Evolutionary conservation across 2,888 invertebrate species (phyloP), one percentile per base, ranked within the genome.

Genomic region (Zygothrica quintamaculata): DNA sequence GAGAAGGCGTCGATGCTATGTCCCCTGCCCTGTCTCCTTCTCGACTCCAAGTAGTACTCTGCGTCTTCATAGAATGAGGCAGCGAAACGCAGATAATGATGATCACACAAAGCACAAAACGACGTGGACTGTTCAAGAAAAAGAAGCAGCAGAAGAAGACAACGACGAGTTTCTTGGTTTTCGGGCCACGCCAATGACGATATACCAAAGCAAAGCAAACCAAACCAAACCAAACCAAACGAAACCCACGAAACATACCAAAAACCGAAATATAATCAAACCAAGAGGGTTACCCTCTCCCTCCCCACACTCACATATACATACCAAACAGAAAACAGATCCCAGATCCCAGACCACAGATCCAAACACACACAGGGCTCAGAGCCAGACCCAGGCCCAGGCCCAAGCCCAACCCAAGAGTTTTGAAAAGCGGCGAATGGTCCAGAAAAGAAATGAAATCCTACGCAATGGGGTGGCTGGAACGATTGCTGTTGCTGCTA

Each of bases 51-150:
- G n/a, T n/a, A n/a, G n/a, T n/a, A n/a, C n/a, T n/a, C n/a, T n/a
- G n/a, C n/a, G 36, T 48, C 69, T 69, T 67, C 77, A 71, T 84
- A 86, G 87, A 86, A 87, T 86, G 88, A 82, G 77, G 77, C 86
- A 79, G 80, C 73, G 80, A 85, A 88, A 86, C 74, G 77, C 65
- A 82, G 88, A 84, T 87, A 86, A 85, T 87, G 86, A 82, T 87
- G 88, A 82, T 87, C 80, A 82, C 80, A 82, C 73, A 81, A 87
- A 84, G 80, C 84, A 79, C 64, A 79, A 86, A 69, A 47, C 65
- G 70, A 69, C 66, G 65, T 60, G 59, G 46, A 65, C 55, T 64
- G 73, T n/a, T n/a, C n/a, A n/a, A n/a, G n/a, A n/a, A n/a, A n/a
- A n/a, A n/a, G n/a, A n/a, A n/a, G n/a, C n/a, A n/a, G n/a, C n/a